Percentiles rank a stretch among this genome's conserved stretches.
Evolutionary conservation across 2,888 invertebrate species (phyloP).

Genomic region (Camponotus fellah): DNA sequence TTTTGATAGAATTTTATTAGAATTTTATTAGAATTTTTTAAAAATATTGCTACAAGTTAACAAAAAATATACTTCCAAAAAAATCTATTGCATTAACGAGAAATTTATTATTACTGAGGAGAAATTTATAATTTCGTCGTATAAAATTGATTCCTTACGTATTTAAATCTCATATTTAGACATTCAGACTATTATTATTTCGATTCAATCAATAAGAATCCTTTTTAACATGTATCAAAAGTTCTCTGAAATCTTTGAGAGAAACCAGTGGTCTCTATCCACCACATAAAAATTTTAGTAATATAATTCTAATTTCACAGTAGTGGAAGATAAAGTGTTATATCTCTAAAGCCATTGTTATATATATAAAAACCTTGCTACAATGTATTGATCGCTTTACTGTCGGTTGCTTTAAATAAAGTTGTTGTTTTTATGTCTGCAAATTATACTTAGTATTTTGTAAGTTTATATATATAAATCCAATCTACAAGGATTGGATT

Average conservation of each 20-base stretch:
- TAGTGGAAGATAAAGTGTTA: slow-evolving; percentile 40
- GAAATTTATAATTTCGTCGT: not conserved
- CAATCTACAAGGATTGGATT: slow-evolving; percentile 1
- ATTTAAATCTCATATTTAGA: not conserved
- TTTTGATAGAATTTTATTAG: not conserved
- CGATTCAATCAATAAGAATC: not conserved
- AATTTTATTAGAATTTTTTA: too few relatives aligned
- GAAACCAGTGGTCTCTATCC: slow-evolving; percentile 3
- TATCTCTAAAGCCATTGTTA: slow-evolving; percentile 47
- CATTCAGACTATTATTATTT: not conserved
- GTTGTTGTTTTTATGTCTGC: slow-evolving; percentile 52
- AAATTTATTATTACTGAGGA: not conserved
- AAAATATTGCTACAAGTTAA: not conserved
- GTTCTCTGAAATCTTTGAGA: not conserved
- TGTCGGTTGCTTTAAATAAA: slow-evolving; percentile 51
- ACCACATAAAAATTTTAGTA: slow-evolving; percentile 35
- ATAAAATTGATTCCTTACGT: not conserved
- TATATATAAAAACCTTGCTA: slow-evolving; percentile 21
- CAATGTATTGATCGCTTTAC: slow-evolving; percentile 50
- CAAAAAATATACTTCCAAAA: not conserved
- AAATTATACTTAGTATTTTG: slow-evolving; percentile 48
- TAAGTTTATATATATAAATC: slow-evolving; percentile 5
- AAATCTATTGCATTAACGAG: not conserved
- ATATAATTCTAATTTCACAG: slow-evolving; percentile 23
- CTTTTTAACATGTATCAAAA: not conserved